A percentile compares a stretch with the other conserved stretches of the same genome.
Conservation (phyloP, 2,888 invertebrate species). For the Lapara coniferarum region DNA sequence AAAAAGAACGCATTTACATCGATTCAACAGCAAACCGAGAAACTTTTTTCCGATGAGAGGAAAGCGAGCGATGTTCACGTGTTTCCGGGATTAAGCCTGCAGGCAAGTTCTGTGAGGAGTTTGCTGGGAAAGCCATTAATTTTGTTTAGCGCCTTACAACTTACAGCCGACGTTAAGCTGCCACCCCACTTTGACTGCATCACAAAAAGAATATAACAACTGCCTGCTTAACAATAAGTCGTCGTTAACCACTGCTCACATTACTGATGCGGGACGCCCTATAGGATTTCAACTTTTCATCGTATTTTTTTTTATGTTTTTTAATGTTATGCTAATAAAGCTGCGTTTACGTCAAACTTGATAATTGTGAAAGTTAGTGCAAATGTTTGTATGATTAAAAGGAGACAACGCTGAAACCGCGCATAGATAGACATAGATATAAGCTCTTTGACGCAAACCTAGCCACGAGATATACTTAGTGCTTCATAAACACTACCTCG, state of each 20-base stretch:
- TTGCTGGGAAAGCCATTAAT: conserved; percentile 63
- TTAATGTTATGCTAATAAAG: conserved; percentile 32
- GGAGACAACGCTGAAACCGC: no score
- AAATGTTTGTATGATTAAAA: no score
- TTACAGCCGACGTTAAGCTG: conserved; percentile 60
- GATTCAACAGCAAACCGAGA: background rate
- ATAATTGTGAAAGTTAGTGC: background rate
- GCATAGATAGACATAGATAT: no score
- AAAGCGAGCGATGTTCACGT: conserved; percentile 51
- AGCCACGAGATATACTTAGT: no score
- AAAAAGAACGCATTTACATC: background rate
- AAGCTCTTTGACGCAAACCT: no score
- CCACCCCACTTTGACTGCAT: conserved; percentile 53
- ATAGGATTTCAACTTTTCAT: conserved; percentile 39
- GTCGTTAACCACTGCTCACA: conserved; percentile 40
- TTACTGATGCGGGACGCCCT: conserved; percentile 42
- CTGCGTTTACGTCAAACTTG: background rate
- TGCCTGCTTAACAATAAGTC: conserved; percentile 55
- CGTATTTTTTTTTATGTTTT: conserved; percentile 30
- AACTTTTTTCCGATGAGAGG: conserved; percentile 31
- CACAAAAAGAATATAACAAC: conserved; percentile 57
- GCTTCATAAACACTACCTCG: no score
- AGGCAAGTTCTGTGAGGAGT: conserved; percentile 51
- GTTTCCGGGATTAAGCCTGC: conserved; percentile 58
- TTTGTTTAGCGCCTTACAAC: conserved; percentile 67